These are phyloP conservation scores for Siniperca knerii DNA, from an alignment of 2,113 vertebrate species.

Conservation along the genomic window DNA sequence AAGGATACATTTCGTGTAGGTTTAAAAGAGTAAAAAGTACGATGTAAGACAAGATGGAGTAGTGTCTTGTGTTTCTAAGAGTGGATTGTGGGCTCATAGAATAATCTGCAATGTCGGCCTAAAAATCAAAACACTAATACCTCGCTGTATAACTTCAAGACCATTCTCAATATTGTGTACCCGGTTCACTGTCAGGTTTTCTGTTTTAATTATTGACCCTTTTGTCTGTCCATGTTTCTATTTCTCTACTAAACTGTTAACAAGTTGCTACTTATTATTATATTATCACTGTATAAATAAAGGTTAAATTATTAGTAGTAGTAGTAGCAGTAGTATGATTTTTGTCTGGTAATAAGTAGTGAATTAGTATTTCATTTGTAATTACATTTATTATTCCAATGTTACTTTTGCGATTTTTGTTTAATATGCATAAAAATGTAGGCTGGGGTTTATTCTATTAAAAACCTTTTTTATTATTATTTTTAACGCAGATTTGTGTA, in stretches of 20 bases:
- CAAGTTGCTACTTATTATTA: too few species aligned
- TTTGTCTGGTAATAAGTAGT: background rate
- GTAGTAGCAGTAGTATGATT: background rate
- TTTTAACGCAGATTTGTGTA: too few species aligned
- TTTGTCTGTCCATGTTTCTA: too few species aligned
- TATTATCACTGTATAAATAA: too few species aligned
- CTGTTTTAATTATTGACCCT: too few species aligned
- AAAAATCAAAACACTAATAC: background rate
- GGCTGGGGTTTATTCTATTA: background rate
- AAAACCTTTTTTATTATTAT: background rate
- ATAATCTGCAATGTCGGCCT: background rate
- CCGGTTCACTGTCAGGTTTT: background rate
- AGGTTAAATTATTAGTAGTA: background rate
- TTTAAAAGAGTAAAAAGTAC: too few species aligned
- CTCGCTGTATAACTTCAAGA: background rate
- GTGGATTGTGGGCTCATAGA: background rate
- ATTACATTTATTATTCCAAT: background rate
- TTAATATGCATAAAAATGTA: background rate
- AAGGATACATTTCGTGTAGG: too few species aligned
- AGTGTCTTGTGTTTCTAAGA: too few species aligned
- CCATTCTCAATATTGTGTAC: background rate
- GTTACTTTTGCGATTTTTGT: background rate
- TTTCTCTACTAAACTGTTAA: too few species aligned
- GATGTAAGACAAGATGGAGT: too few species aligned
- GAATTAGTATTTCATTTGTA: background rate